Evolutionary conservation across 1,140 invertebrate genomes (phyloP), one percentile per base, ranked within the genome.

Genomic region (Scaptodrosophila lebanonensis): DNA sequence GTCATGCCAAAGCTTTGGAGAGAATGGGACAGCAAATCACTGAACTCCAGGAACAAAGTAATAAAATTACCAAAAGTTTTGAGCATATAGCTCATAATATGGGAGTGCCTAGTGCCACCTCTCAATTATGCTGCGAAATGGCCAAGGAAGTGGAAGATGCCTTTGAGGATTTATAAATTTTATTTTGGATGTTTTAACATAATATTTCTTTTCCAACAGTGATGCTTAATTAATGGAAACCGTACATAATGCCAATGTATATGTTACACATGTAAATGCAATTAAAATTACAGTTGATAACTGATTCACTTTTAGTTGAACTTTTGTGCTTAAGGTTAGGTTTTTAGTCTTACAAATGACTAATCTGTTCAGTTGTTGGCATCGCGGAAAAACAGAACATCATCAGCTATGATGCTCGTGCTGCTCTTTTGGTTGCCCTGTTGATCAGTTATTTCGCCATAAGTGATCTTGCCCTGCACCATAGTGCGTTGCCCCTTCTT

Each of bases 401-500:
- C 95, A 83, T 96, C 94, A 13, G 94, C 96, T 69, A 96, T 91
- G 47, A 98, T 91, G 18, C 94, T 92, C 4, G 94, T 94, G 25
- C 93, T 92, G 3, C 89, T 85, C 83, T 90, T 91, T 20, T 91
- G 73, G 68, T 90, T 90, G n/a, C 95, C 95, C 69, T 91, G 89
- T 59, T 93, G 91, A 66, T 94, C 91, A 84, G 92, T 95, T 2
- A 95, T 90, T 89, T 97, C 95, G 22, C 95, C 94, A 87, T 98
- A 97, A 16, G 91, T 92, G 29, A 98, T 87, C 84, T 92, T 91
- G 22, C 96, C 96, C 62, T 91, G 92, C 0, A 98, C 90, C 87
- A 95, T 90, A 0, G 96, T 91, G 65, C 96, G 90, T 86, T 95
- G 93, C 1, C 95, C 96, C 89, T 97, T 97, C 69, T 91, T 95